A percentile compares a stretch with the other conserved stretches of the same genome.
Conservation (phyloP, 2,113 vertebrate genomes). For the Melanotaenia duboulayi region DNA sequence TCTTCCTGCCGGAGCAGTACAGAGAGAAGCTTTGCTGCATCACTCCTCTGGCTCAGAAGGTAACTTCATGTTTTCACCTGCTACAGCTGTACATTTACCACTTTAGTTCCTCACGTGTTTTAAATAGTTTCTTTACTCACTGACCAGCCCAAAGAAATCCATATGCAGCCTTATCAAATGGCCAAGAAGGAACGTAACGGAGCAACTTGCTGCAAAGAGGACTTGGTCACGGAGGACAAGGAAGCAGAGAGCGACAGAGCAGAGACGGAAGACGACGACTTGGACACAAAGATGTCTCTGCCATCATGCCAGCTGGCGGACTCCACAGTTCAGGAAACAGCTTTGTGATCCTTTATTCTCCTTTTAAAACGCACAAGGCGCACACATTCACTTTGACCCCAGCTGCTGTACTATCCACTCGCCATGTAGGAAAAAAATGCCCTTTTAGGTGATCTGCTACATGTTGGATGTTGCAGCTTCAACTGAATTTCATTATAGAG, state of each 20-base stretch:
- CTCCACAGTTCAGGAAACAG: constrained; percentile 84
- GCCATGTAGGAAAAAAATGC: no score
- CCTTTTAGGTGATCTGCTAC: no score
- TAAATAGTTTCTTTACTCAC: constrained; percentile 2
- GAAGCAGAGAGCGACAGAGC: constrained; percentile 51
- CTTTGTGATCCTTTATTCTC: constrained; percentile 75
- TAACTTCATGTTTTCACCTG: constrained; percentile 4
- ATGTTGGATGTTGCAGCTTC: no score
- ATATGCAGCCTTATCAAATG: constrained; percentile 46
- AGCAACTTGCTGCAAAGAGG: constrained; percentile 54
- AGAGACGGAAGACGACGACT: constrained; percentile 46
- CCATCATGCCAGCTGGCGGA: constrained; percentile 39
- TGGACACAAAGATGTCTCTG: constrained; percentile 2
- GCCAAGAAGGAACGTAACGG: constrained; percentile 80
- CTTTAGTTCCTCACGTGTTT: not conserved
- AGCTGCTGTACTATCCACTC: not conserved
- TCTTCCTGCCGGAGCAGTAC: constrained; percentile 87
- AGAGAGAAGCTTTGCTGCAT: constrained; percentile 83
- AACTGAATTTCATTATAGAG: no score
- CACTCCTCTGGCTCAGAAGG: constrained; percentile 76
- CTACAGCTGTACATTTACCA: not conserved
- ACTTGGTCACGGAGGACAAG: constrained; percentile 51
- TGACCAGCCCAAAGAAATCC: constrained; percentile 66
- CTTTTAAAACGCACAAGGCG: not conserved
- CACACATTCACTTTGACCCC: constrained; percentile 5